Evolutionary conservation across 2,113 vertebrate species (phyloP).

Genomic region (Alaudala cheleensis): DNA sequence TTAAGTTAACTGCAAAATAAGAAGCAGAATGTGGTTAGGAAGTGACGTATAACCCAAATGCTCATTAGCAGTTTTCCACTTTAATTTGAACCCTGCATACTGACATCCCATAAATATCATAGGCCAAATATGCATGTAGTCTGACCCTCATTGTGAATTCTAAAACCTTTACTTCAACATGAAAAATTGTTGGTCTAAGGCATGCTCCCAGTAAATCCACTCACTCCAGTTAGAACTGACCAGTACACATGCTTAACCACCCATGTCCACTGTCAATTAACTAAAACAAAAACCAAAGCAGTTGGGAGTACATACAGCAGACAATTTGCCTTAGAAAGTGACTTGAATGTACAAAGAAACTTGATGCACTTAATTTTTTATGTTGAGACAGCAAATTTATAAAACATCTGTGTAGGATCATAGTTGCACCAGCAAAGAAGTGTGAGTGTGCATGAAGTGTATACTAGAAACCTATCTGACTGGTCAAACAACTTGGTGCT

Average conservation of each 20-base stretch:
- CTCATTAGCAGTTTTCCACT: constrained; percentile 50
- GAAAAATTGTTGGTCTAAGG: constrained; percentile 67
- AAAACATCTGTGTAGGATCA: constrained; percentile 71
- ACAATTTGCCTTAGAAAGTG: constrained; percentile 90
- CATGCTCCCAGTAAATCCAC: constrained; percentile 67
- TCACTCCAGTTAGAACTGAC: constrained; percentile 49
- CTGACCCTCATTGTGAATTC: constrained; percentile 61
- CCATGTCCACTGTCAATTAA: constrained; percentile 64
- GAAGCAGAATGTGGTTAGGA: constrained; percentile 14
- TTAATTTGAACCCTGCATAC: constrained; percentile 53
- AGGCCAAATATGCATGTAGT: constrained; percentile 47
- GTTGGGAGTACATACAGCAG: constrained; percentile 75
- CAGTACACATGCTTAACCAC: constrained; percentile 68
- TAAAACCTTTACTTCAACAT: constrained; percentile 40
- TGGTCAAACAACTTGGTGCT: constrained; percentile 54
- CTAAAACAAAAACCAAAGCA: constrained; percentile 85
- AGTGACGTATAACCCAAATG: constrained; percentile 34
- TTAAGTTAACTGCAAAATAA: constrained; percentile 33
- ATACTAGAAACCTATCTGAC: constrained; percentile 51
- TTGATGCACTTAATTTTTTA: constrained; percentile 82
- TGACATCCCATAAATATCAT: constrained; percentile 31
- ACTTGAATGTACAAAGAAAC: constrained; percentile 93
- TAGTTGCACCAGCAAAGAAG: constrained; percentile 63
- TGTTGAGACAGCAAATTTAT: constrained; percentile 72
- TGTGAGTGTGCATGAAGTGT: constrained; percentile 40